phyloP scores from a whole-genome alignment of 2,113 vertebrate species.

The Bufo gargarizans region DNA sequence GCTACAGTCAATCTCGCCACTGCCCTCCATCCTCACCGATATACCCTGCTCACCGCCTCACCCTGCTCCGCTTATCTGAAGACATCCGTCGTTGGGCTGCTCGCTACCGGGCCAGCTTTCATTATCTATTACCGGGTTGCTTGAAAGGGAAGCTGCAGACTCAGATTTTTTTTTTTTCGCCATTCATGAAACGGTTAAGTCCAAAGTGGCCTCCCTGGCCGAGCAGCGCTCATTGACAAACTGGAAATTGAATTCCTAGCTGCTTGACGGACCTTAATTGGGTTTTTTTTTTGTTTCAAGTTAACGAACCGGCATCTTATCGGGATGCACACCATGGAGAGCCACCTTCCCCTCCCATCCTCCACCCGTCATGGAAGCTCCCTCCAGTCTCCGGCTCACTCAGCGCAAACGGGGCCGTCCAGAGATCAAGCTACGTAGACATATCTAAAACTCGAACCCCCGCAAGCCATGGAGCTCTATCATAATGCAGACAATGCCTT shows the following conservation, averaged over 20 bases:
- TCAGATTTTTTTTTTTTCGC: not conserved
- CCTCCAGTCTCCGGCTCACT: not conserved
- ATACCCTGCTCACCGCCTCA: not conserved
- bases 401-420: not conserved
- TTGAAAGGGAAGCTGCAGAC: slow-evolving; percentile 30
- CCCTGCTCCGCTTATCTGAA: not conserved
- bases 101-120: slow-evolving; percentile 1
- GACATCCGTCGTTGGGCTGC: not conserved
- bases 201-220: not conserved
- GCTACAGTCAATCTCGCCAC: slow-evolving; percentile 33
- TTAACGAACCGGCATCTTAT: not conserved
- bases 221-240: not conserved
- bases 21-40: slow-evolving; percentile 28
- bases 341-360: not conserved
- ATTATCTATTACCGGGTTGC: slow-evolving; percentile 17
- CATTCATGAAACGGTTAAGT: slow-evolving; percentile 9
- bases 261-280: not conserved
- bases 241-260: slow-evolving; percentile 22
- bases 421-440: slow-evolving; percentile 2
- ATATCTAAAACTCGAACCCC: slow-evolving; percentile 41
- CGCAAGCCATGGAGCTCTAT: slow-evolving; percentile 50
- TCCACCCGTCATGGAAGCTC: not conserved
- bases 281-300: not conserved
- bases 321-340: not conserved
- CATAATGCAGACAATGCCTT: slow-evolving; percentile 53